Percentiles rank a stretch among this genome's conserved stretches.
Conservation (phyloP, 2,888 invertebrate genomes). For the Phyto melanocephala region DNA sequence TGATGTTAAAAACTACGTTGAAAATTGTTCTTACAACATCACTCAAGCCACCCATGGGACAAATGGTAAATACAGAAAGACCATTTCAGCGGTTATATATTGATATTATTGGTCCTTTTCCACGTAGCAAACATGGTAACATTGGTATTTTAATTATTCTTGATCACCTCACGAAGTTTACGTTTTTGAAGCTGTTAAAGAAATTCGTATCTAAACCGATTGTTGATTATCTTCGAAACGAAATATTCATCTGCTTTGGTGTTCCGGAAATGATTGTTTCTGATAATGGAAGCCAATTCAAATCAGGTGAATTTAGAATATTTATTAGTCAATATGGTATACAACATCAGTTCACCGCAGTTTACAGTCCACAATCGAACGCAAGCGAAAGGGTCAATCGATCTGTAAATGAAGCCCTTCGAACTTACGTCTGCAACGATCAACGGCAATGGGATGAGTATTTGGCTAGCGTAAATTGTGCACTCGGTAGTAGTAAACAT, state of each 20-base stretch:
- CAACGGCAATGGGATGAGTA: background rate
- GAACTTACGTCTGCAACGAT: background rate
- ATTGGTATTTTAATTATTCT: no score
- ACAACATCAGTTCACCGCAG: background rate
- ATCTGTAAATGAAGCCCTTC: background rate
- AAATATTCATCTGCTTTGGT: background rate
- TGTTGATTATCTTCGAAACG: background rate
- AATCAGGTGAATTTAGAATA: background rate
- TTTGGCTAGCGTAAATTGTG: background rate
- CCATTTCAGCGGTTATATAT: no score
- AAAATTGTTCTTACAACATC: background rate
- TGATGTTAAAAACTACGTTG: background rate
- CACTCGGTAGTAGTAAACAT: background rate
- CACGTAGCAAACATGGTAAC: no score
- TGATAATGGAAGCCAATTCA: background rate
- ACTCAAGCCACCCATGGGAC: no score
- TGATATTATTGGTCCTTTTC: no score
- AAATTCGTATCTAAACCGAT: background rate
- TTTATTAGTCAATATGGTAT: background rate
- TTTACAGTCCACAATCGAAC: background rate
- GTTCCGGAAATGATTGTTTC: background rate
- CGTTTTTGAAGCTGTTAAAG: background rate
- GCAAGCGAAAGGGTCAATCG: slow-evolving; percentile 5
- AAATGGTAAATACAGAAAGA: no score
- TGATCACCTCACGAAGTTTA: background rate